Evolutionary conservation across 37 sponge, comb jelly and placozoan species (phyloP).

Genomic region (Ephydatia muelleri): DNA sequence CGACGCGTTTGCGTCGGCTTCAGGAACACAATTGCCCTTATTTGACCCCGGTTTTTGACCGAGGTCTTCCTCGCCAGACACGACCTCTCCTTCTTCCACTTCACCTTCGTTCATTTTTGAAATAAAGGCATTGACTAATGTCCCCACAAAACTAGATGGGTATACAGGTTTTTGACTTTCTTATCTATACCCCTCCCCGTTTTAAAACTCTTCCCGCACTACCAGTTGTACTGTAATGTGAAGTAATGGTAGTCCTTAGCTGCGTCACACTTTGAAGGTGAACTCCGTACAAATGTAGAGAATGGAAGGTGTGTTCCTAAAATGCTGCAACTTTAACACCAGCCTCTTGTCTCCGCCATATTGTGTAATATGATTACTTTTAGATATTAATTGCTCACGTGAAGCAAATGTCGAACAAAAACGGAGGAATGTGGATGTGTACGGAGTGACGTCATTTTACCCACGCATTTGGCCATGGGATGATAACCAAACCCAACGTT

Average conservation of each 20-base stretch:
- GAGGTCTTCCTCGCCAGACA: conserved; percentile 49
- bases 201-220: background rate
- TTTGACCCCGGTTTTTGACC: background rate
- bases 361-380: background rate
- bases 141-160: background rate
- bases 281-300: conserved; percentile 1
- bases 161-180: background rate
- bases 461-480: too few relatives aligned
- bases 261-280: background rate
- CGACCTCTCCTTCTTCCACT: conserved; percentile 65
- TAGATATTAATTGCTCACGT: background rate
- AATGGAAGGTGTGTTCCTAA: conserved; percentile 1
- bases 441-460: background rate
- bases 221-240: background rate
- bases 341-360: conserved; percentile 1
- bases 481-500: too few relatives aligned
- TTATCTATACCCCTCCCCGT: background rate
- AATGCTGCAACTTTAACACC: conserved; percentile 1
- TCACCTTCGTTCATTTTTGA: conserved; percentile 36
- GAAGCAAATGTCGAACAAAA: background rate
- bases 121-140: background rate
- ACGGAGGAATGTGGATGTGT: background rate
- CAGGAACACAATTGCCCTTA: conserved; percentile 4
- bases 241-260: background rate
- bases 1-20: conserved; percentile 9